Conservation (phyloP, 1,140 invertebrate species). For the Temnothorax curvispinosus region DNA sequence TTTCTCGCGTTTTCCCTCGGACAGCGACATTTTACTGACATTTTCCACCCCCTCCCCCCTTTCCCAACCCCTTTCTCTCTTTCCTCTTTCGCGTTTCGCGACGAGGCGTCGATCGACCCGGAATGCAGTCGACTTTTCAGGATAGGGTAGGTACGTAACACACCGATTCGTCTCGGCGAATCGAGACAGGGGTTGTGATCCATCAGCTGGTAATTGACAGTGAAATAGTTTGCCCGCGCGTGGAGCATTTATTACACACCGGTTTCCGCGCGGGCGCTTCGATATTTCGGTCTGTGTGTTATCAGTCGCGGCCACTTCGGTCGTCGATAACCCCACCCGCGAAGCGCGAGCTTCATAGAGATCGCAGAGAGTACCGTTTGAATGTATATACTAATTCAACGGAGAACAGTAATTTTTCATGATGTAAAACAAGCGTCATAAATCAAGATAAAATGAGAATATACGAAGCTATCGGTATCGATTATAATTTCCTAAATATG, state of each 20-base stretch:
- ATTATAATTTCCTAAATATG: background rate
- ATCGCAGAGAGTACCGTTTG: background rate
- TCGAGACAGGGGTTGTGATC: slow-evolving; percentile 30
- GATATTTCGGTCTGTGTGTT: slow-evolving; percentile 49
- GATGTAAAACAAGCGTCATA: background rate
- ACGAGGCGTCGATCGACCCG: slow-evolving; percentile 39
- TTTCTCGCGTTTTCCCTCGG: slow-evolving; percentile 61
- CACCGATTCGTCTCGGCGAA: slow-evolving; percentile 25
- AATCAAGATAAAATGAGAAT: slow-evolving; percentile 9
- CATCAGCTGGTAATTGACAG: slow-evolving; percentile 58
- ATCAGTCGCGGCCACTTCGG: slow-evolving; percentile 11
- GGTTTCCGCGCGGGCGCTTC: slow-evolving; percentile 3
- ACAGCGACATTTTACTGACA: slow-evolving; percentile 58
- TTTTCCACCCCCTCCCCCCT: slow-evolving; percentile 36
- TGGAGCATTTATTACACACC: slow-evolving; percentile 39
- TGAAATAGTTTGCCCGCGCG: slow-evolving; percentile 51
- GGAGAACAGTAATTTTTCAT: slow-evolving; percentile 12
- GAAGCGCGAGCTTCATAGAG: slow-evolving; percentile 14
- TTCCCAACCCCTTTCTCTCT: background rate
- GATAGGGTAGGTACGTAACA: slow-evolving; percentile 16
- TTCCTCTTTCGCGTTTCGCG: background rate
- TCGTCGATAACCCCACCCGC: slow-evolving; percentile 5
- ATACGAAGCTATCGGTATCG: background rate
- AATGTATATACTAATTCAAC: background rate
- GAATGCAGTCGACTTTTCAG: slow-evolving; percentile 57